phyloP scores from a whole-genome alignment of 2,888 invertebrate genomes.

The Parasteatoda lunata region DNA sequence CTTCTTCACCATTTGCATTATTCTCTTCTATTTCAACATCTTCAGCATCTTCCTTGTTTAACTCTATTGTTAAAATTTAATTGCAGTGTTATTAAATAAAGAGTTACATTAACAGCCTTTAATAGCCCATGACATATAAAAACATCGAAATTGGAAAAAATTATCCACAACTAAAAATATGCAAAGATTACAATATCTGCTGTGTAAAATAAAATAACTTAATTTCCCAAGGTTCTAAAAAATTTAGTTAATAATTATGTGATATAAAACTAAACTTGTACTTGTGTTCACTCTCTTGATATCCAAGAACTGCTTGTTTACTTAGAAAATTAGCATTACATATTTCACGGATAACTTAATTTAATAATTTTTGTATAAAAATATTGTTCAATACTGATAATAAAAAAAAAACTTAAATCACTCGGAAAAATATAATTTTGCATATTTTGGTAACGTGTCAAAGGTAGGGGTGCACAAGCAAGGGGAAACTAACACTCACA shows the following conservation, averaged over 20 bases:
- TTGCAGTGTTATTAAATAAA: constrained; percentile 63
- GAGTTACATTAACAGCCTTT: constrained; percentile 52
- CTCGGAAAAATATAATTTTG: too few relatives aligned
- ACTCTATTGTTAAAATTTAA: constrained; percentile 68
- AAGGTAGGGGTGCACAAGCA: too few relatives aligned
- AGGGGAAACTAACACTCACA: too few relatives aligned
- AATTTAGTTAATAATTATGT: neutral
- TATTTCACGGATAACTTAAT: too few relatives aligned
- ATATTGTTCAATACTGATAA: too few relatives aligned
- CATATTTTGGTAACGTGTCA: too few relatives aligned
- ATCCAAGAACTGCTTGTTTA: too few relatives aligned
- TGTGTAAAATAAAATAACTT: neutral
- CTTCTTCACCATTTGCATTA: constrained; percentile 32
- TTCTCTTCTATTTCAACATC: constrained; percentile 50
- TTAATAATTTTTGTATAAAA: too few relatives aligned
- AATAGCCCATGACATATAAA: constrained; percentile 51
- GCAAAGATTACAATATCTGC: neutral
- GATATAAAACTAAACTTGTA: too few relatives aligned
- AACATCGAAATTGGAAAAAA: constrained; percentile 52
- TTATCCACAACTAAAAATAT: constrained; percentile 41
- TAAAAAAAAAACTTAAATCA: too few relatives aligned
- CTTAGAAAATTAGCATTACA: too few relatives aligned
- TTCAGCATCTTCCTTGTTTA: constrained; percentile 58
- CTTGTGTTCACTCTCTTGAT: too few relatives aligned
- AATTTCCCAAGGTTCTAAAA: neutral